A percentile compares a stretch with the other conserved stretches of the same genome.
Evolutionary conservation across 2,113 vertebrate species (phyloP).

Genomic region (Chaetodon trifascialis): DNA sequence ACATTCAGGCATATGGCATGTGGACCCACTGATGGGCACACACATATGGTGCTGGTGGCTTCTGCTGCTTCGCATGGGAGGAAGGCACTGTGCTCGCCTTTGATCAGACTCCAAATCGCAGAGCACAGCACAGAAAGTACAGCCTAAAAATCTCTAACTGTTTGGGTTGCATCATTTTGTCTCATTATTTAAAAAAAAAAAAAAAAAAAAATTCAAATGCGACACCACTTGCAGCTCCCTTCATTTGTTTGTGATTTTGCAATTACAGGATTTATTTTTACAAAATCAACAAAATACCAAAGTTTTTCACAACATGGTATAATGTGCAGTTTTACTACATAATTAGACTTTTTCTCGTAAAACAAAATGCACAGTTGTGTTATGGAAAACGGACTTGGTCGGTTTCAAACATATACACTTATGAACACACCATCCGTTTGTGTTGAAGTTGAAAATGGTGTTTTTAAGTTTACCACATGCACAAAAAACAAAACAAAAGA

Average conservation of each 20-base stretch:
- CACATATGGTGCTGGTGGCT: constrained; percentile 83
- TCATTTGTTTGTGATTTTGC: background rate
- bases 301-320: background rate
- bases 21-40: constrained; percentile 81
- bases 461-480: background rate
- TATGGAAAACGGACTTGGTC: too few species aligned
- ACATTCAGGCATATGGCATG: constrained; percentile 85
- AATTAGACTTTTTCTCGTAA: background rate
- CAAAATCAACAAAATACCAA: background rate
- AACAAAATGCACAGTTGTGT: too few species aligned
- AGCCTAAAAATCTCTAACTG: constrained; percentile 51
- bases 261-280: background rate
- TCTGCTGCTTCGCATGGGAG: constrained; percentile 74
- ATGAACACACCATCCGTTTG: background rate
- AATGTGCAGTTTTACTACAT: background rate
- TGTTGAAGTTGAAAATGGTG: background rate
- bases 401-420: background rate
- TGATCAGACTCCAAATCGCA: constrained; percentile 79
- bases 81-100: constrained; percentile 70
- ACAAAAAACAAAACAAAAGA: too few species aligned
- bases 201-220: constrained; percentile 1
- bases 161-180: constrained; percentile 60
- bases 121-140: constrained; percentile 69
- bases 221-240: background rate
- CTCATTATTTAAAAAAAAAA: constrained; percentile 15